Base-by-base conservation (phyloP, 2,888 invertebrate genomes). In the Calephelis perditalis region DNA sequence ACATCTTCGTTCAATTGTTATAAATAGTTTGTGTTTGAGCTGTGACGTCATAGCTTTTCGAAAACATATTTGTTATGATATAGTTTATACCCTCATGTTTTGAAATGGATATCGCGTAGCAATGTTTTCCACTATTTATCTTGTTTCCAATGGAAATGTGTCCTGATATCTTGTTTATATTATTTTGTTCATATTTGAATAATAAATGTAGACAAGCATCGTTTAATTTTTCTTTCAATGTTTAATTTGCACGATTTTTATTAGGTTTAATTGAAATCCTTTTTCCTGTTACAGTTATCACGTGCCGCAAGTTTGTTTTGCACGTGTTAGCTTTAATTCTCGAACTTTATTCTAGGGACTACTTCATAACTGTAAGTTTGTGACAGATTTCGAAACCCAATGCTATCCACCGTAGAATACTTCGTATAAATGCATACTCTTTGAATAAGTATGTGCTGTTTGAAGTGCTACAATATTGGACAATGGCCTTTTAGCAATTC, bases 61-160 rank as follows among this genome's bases (percentile, higher is more conserved):
- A 80, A 86, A 88, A 89, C 88, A 89, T 84, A 82, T 83, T 85
- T 85, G 84, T 84, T 81, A 78, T 74, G 67, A 77, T 73, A 52
- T 65, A 65, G 62, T 61, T 65, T 76, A 78, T 77, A 76, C 72
- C 79, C 77, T 73, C 78, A 65, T 88, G 86, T 87, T 87, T 84
- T 85, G 78, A 80, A 78, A 78, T 78, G 74, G 74, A 79, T 82
- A 82, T 82, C 81, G 70, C 70, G 63, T 68, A 66, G 73, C 72
- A 75, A 73, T 75, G 78, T 84, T 87, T 88, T 85, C 84, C 86
- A 84, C 76, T 81, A 75, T 78, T 87, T 89, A 87, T 89, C 88
- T 82, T 81, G 81, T 86, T 71, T 79, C 82, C 81, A 83, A 81
- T 85, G 84, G 82, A 85, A 85, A 84, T 83, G 46, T 82, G 80